These are phyloP conservation scores for Julus scandinavius DNA, from an alignment of 2,888 invertebrate genomes.

Conservation along the genomic window DNA sequence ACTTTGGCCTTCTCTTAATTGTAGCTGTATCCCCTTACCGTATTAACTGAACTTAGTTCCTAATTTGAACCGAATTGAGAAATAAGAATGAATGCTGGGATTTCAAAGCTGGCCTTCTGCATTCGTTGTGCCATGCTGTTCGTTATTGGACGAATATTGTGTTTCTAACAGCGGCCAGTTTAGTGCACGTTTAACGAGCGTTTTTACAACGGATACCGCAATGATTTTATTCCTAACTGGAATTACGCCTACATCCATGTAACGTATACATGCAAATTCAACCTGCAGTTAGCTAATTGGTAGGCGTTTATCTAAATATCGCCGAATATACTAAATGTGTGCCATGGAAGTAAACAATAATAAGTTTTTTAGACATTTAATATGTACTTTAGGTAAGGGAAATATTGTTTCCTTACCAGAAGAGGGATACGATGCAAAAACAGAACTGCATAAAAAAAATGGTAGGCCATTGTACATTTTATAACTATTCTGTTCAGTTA, in stretches of 20 bases:
- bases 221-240: neutral
- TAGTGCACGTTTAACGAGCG: neutral
- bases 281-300: neutral
- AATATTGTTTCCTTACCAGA: neutral
- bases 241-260: neutral
- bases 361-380: slow-evolving; percentile 36
- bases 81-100: neutral
- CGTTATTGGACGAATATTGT: neutral
- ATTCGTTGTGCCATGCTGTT: neutral
- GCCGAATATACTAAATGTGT: neutral
- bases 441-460: neutral
- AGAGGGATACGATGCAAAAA: neutral
- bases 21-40: neutral
- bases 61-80: slow-evolving; percentile 40
- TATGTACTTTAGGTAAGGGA: slow-evolving; percentile 1
- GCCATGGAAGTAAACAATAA: slow-evolving; percentile 19
- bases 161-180: neutral
- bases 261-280: neutral
- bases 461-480: neutral
- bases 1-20: slow-evolving; percentile 43
- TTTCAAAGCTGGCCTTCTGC: neutral
- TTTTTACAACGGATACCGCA: neutral
- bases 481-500: neutral
- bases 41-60: slow-evolving; percentile 15
- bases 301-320: neutral